Evolutionary conservation across 2,888 invertebrate species (phyloP), one percentile per base, ranked within the genome.

Genomic region (Caenorhabditis sinica): DNA sequence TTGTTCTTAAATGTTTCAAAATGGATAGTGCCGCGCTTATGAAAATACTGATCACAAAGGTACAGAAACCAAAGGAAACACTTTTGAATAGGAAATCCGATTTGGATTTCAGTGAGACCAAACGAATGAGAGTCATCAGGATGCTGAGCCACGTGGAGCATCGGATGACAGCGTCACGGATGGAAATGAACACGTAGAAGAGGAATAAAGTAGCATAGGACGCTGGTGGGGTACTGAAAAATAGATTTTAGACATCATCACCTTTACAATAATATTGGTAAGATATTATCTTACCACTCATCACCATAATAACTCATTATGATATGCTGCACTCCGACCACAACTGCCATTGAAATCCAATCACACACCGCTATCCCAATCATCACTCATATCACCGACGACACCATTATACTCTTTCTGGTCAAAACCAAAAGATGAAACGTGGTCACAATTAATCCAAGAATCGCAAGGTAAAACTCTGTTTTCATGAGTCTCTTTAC

Each of bases 121-220:
- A n/a, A 9, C 63, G 17, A 2, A 36, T 23, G 3, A 40, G 5
- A 36, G 63, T 20, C 63, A 63, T 40, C 2, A 40, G 15, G 23
- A 63, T 43, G n/a, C 40, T 40, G 40, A 63, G 63, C 63, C 63
- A 63, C 40, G 63, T 63, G 63, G 63, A 63, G 33, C 63, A 63
- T 63, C 63, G 15, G 23, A 63, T 63, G 40, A 40, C n/a, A 23
- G 2, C 11, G 23, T 63, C 63, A 23, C 63, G 63, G 40, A 43
- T 4, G 1, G 36, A 3, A 1, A 40, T 2, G 1, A 40, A 5
- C 0, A 63, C 20, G 15, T 20, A 23, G 20, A 36, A 20, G 23
- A 11, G 0, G 0, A 9, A 11, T 4, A 23, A 20, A 3, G 36
- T 20, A n/a, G n/a, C 4, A 23, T 30, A 23, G n/a, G 40, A 13